Evolutionary conservation across 2,113 vertebrate species (phyloP), one percentile per base, ranked within the genome.

Genomic region (Bolborhynchus lineola): DNA sequence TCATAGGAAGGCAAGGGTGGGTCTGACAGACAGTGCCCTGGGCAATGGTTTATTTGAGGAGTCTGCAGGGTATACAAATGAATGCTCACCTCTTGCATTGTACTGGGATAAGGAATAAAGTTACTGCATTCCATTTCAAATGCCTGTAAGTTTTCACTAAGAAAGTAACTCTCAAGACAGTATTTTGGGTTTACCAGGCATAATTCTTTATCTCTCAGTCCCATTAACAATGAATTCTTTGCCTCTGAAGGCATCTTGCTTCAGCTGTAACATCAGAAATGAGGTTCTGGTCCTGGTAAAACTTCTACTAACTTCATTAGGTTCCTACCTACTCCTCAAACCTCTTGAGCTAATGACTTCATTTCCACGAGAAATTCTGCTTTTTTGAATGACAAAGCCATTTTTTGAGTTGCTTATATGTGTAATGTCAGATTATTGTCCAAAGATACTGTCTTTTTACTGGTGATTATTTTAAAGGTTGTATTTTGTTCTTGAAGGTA

Each of bases 21-120:
- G 52, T 92, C 92, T 93, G 69, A 57, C 69, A 97, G 96, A 95
- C 92, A 46, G 68, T n/a, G 88, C 93, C 82, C 55, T 41, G 39
- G 60, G 95, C 92, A 60, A 59, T 62, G 44, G 42, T n/a, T 94
- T 64, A 21, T 90, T 71, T 69, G 90, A 87, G 64, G 49, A 90
- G 72, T 82, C 94, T 92, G 50, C 62, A 93, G 86, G 94, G 86
- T 88, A 75, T 39, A 91, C 76, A 81, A 92, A 93, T 59, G 49
- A 93, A 50, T 68, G 9, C 47, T 90, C 1, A 2, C 20, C 37
- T 83, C 64, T 50, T 59, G 13, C 39, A 6, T 63, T 86, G 10
- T 9, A 37, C 14, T n/a, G 69, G 81, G 24, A 37, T 68, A 76
- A 81, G 18, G 44, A 92, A 82, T 62, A 28, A 90, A 81, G 39